Conservation (phyloP, 2,113 vertebrate genomes). For the Dryoscopus gambensis region DNA sequence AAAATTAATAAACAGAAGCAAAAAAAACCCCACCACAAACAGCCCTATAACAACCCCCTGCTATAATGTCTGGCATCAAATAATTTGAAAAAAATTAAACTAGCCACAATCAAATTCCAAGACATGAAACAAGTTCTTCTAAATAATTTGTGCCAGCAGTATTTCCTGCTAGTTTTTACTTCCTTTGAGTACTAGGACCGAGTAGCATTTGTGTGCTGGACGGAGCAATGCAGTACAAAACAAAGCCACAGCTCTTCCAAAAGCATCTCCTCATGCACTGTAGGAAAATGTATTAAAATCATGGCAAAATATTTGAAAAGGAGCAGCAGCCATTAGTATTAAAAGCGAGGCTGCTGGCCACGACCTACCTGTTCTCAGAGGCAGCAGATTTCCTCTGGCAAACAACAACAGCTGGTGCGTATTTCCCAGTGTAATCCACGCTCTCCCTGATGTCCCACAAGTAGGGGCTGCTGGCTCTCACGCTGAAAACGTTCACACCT, state of each 20-base stretch:
- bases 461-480: slow-evolving; percentile 81
- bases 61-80: background rate
- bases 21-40: background rate
- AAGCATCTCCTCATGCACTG: background rate
- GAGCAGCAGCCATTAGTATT: accelerated
- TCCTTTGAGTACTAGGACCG: background rate
- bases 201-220: background rate
- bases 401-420: slow-evolving; percentile 75
- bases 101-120: background rate
- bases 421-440: slow-evolving; percentile 68
- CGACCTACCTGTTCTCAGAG: slow-evolving; percentile 73
- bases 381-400: slow-evolving; percentile 79
- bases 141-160: background rate
- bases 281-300: background rate
- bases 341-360: background rate
- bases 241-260: background rate
- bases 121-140: background rate
- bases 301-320: background rate
- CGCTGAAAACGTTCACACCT: slow-evolving; percentile 79
- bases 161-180: background rate
- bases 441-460: slow-evolving; percentile 84
- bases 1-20: background rate
- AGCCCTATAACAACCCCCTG: background rate
- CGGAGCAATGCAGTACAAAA: background rate
- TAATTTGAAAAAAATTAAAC: background rate